phyloP scores from a whole-genome alignment of 2,113 vertebrate genomes.

The Rhadina sibilatrix region DNA sequence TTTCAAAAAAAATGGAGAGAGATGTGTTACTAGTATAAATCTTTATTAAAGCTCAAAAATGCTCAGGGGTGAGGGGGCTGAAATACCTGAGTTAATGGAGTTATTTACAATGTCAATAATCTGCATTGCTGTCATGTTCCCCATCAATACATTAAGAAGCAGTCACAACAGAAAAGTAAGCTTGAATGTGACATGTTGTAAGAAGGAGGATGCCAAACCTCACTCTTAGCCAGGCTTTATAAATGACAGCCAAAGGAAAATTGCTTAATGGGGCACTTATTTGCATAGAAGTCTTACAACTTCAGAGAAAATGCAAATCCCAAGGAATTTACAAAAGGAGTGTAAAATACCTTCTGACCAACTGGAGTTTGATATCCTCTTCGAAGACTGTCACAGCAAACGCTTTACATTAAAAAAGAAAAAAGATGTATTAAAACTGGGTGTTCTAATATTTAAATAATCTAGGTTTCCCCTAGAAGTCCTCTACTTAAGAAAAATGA shows the following conservation, averaged over 20 bases:
- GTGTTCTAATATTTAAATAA: background rate
- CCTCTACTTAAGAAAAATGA: background rate
- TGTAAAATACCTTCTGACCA: conserved; percentile 15
- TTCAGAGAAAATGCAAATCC: background rate
- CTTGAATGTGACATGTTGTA: background rate
- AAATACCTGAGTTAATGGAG: background rate
- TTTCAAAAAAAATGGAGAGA: background rate
- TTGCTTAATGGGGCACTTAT: background rate
- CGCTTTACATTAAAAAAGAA: background rate
- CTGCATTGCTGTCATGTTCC: background rate
- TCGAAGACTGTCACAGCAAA: background rate
- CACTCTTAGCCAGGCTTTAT: background rate
- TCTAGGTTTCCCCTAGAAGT: background rate
- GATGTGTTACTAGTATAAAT: background rate
- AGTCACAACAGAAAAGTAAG: background rate
- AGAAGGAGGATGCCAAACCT: background rate
- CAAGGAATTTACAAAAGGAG: background rate
- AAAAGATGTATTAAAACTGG: background rate
- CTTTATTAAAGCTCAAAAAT: background rate
- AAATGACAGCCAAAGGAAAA: background rate
- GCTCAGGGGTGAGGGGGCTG: background rate
- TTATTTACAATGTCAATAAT: background rate
- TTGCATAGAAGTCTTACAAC: background rate
- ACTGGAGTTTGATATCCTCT: background rate
- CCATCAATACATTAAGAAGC: background rate